phyloP scores from a whole-genome alignment of 2,888 invertebrate genomes.

The Stenchaetothrips biformis region DNA sequence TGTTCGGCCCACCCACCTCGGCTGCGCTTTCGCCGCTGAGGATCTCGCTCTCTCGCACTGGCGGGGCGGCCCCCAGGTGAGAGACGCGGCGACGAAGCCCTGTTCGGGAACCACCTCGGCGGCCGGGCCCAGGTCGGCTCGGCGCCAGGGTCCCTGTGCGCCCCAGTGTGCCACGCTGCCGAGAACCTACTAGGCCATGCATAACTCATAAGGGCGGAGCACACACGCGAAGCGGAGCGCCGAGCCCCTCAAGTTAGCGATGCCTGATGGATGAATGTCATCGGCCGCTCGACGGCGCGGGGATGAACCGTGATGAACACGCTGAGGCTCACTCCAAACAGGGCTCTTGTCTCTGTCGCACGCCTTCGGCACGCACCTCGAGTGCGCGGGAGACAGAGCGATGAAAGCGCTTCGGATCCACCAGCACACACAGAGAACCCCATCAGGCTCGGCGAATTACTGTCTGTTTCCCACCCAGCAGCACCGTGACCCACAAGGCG shows the following conservation, averaged over 20 bases:
- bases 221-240: background rate
- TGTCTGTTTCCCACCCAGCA: background rate
- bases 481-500: background rate
- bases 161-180: background rate
- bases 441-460: background rate
- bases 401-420: background rate
- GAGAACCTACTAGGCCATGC: background rate
- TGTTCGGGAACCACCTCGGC: no score
- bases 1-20: no score
- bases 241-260: background rate
- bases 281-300: background rate
- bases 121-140: background rate
- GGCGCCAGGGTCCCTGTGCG: background rate
- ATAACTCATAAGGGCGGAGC: background rate
- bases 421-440: background rate
- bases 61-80: no score
- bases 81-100: no score
- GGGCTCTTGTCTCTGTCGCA: no score
- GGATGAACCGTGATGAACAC: background rate
- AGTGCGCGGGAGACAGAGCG: background rate
- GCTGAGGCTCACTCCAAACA: background rate
- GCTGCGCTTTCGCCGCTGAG: no score
- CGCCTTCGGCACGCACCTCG: no score
- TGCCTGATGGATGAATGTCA: background rate
- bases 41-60: no score